A percentile compares a stretch with the other conserved stretches of the same genome.
These are phyloP conservation scores for Notothenia coriiceps DNA, from an alignment of 2,113 vertebrate genomes.

Conservation along the genomic window DNA sequence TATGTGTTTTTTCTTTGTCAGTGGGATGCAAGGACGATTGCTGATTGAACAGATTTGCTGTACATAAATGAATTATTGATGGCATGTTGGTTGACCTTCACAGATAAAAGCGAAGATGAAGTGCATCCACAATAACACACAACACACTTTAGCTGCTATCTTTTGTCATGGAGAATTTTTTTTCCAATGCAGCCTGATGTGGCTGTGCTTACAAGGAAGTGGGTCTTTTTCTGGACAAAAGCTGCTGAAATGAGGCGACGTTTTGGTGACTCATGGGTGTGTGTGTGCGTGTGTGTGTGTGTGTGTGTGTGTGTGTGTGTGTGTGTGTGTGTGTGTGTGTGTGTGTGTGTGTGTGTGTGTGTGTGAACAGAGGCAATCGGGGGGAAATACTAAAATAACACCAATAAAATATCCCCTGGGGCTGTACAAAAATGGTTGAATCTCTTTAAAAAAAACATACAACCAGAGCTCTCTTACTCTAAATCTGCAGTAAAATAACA, in stretches of 20 bases:
- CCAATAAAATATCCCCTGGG: conserved; percentile 10
- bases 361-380: conserved; percentile 14
- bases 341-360: background rate
- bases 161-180: conserved; percentile 44
- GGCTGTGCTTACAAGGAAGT: conserved; percentile 27
- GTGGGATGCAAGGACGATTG: background rate
- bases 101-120: conserved; percentile 13
- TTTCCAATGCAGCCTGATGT: conserved; percentile 18
- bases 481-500: background rate
- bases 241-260: conserved; percentile 25
- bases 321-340: background rate
- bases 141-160: conserved; percentile 62
- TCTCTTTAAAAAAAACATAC: conserved; percentile 18
- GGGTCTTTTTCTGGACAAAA: conserved; percentile 29
- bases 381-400: conserved; percentile 9
- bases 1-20: background rate
- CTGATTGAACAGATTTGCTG: background rate
- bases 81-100: background rate
- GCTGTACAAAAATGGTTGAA: conserved; percentile 27
- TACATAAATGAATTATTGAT: conserved; percentile 5
- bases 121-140: background rate
- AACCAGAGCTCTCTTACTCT: background rate
- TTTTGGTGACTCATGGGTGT: background rate
- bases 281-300: too few species aligned
- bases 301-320: background rate